Evolutionary conservation across 2,888 invertebrate species (phyloP), one percentile per base, ranked within the genome.

Genomic region (Parnassius apollo): DNA sequence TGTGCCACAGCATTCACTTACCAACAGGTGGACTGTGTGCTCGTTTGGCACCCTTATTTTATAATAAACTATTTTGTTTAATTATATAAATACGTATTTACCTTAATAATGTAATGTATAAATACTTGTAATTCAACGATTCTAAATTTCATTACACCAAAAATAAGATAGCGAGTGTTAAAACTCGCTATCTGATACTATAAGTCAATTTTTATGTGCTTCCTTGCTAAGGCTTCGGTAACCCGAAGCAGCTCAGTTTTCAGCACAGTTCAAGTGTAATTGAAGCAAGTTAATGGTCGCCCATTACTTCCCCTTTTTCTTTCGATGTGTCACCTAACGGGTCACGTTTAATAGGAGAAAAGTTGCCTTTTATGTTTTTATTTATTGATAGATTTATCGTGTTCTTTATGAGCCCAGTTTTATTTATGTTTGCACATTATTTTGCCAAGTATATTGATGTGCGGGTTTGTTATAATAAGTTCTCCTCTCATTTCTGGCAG

Each of bases 231-330:
- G 71, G 72, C 68, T 72, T 69, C 68, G 44, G 75, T 75, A 78
- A 80, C 71, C 66, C 67, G 73, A 76, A 65, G 70, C 73, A 73
- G 69, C 72, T 74, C 69, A 71, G 69, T 73, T 78, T 77, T 74
- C 75, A 67, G 68, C 66, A 60, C 65, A 65, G 66, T 69, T 69
- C 69, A 71, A 69, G 71, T 75, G 74, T 77, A 77, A 80, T 77
- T 76, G 72, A 74, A 74, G 71, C 66, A 62, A 71, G 71, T 68
- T 79, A 77, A 81, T 77, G 75, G 74, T 69, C 70, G 75, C 71
- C 72, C 72, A 77, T 77, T 78, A 75, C 73, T 71, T 68, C 60
- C 65, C 70, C 60, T 63, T 67, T 68, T 70, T 66, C 69, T 71
- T 65, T 64, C 25, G 49, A 51, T 59, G 63, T 65, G 57, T 51